These are phyloP conservation scores for Siniperca scherzeri DNA, from an alignment of 2,797 vertebrate species.

Conservation along the genomic window DNA sequence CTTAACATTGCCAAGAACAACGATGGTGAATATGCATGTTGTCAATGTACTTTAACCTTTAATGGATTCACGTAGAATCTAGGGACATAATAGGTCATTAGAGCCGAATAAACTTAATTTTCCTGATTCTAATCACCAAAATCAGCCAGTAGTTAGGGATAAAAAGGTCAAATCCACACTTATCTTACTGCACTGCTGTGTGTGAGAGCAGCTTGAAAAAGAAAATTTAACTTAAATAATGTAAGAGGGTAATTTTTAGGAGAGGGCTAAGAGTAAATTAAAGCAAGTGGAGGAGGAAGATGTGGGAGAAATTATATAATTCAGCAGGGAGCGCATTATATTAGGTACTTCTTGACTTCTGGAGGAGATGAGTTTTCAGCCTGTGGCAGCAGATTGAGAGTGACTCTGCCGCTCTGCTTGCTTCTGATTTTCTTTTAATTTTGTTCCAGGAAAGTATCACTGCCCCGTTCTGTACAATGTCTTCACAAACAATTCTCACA, in stretches of 20 bases:
- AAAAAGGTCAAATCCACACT: conserved; percentile 5
- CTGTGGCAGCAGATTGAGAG: not conserved
- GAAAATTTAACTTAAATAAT: not conserved
- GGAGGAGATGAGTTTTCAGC: not conserved
- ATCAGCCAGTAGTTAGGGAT: not conserved
- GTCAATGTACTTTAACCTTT: not conserved
- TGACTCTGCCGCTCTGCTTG: conserved; percentile 3
- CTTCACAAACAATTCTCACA: conserved; percentile 97
- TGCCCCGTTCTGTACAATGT: conserved; percentile 96
- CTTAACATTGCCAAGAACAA: conserved; percentile 95
- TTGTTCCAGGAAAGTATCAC: conserved; percentile 92
- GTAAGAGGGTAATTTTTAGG: not conserved
- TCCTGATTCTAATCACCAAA: conserved; percentile 1
- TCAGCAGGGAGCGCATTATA: conserved; percentile 9
- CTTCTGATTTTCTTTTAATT: conserved; percentile 17
- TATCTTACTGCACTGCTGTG: conserved; percentile 2
- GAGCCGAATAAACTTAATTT: not conserved
- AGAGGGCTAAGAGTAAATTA: conserved; percentile 24
- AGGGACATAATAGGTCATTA: no score
- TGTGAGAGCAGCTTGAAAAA: not conserved
- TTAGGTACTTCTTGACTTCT: conserved; percentile 2
- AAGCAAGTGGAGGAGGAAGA: conserved; percentile 14
- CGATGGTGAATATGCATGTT: conserved; percentile 88
- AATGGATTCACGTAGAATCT: not conserved
- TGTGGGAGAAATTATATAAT: conserved; percentile 25